Evolutionary conservation across 2,797 vertebrate genomes (phyloP).

Genomic region (Melanotaenia pygmaea): DNA sequence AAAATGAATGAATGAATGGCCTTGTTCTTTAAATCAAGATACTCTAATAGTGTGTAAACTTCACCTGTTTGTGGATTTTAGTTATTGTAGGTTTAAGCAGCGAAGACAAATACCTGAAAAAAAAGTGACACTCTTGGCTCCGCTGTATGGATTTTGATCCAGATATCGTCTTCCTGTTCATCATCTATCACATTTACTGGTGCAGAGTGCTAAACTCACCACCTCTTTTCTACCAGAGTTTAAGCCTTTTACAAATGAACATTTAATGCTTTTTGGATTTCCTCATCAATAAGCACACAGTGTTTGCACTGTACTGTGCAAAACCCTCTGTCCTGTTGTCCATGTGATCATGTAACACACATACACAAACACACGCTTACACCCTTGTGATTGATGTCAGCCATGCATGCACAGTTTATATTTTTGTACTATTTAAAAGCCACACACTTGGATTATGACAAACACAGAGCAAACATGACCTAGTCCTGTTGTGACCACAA

Average conservation of each 20-base stretch:
- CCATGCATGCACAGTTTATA: neutral
- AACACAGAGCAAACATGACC: constrained; percentile 9
- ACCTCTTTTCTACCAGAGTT: neutral
- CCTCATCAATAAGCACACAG: neutral
- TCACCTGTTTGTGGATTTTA: too few species aligned
- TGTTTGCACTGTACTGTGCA: neutral
- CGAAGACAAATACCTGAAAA: too few species aligned
- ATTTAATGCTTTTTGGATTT: neutral
- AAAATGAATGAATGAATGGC: too few species aligned
- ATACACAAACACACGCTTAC: neutral
- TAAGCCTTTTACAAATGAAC: neutral
- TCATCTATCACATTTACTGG: neutral
- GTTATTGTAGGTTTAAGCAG: too few species aligned
- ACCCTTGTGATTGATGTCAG: neutral
- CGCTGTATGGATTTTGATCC: neutral
- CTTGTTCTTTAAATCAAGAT: too few species aligned
- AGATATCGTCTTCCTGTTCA: neutral
- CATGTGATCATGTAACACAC: neutral
- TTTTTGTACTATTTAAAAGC: constrained; percentile 14
- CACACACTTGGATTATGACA: neutral
- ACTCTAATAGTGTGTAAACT: too few species aligned
- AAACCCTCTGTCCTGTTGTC: neutral
- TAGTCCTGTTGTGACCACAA: constrained; percentile 13
- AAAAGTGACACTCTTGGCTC: neutral
- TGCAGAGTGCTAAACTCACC: neutral